These are phyloP conservation scores for Pangasianodon hypophthalmus DNA, from an alignment of 2,113 vertebrate genomes.

Conservation along the genomic window DNA sequence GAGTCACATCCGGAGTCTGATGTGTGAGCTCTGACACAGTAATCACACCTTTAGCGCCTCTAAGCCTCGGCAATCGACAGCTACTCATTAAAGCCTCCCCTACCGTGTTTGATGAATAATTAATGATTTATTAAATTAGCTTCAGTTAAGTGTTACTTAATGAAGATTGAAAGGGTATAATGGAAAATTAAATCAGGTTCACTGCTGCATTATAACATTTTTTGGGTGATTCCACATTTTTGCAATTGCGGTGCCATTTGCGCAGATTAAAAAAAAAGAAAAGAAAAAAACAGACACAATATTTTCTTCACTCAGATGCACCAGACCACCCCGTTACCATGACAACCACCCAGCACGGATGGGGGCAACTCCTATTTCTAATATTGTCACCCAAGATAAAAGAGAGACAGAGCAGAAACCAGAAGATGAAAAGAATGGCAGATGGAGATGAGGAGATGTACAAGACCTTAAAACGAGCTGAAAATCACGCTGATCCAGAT, in stretches of 20 bases:
- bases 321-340: slow-evolving; percentile 35
- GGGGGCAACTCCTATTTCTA: background rate
- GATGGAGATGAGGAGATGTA: background rate
- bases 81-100: slow-evolving; percentile 34
- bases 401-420: background rate
- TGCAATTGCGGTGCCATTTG: background rate
- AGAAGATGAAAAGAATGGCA: background rate
- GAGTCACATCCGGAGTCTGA: background rate
- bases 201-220: background rate
- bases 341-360: background rate
- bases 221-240: background rate
- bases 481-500: background rate
- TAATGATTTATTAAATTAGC: slow-evolving; percentile 16
- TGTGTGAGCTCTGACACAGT: background rate
- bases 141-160: slow-evolving; percentile 12
- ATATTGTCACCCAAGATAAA: slow-evolving; percentile 7
- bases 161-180: background rate
- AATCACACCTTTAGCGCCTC: slow-evolving; percentile 22
- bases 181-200: background rate
- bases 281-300: background rate
- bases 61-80: slow-evolving; percentile 2
- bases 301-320: background rate
- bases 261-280: background rate
- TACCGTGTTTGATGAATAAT: slow-evolving; percentile 18
- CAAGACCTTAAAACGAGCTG: background rate